Base-by-base conservation (phyloP, 2,797 vertebrate species). In the Clangula hyemalis region DNA sequence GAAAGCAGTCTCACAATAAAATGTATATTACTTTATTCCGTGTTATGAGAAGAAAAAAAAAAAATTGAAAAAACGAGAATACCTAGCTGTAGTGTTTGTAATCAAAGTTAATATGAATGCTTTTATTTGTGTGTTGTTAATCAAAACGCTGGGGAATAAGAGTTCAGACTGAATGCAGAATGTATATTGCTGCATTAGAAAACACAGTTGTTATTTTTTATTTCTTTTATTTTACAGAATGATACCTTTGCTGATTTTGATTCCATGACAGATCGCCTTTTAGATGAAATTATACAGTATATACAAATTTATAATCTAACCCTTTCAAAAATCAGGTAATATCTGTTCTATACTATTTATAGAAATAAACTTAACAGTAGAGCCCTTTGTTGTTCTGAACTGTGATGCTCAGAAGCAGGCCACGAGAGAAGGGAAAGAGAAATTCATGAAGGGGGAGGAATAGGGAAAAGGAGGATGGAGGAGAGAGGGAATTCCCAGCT, bases 231-330 rank as follows among this genome's bases (percentile, higher is more conserved):
- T 97, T 94, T 97, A 89, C 98, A 99, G 99, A 99, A 99, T 98
- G 99, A 99, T 97, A 99, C 99, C 61, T 99, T 99, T 98, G 99
- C 99, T 96, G 99, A 99, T 98, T 99, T 99, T 98, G 99, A 99
- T 97, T 99, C 99, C 77, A 99, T 99, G 99, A 99, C 99, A 12
- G 99, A 99, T 97, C 98, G 99, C 62, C 98, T 99, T 93, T 98
- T 99, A 97, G 99, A 99, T 98, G 99, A 99, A 98, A 99, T 99
- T 95, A 98, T 99, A 96, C 99, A 99, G 57, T 99, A 99, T 96
- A 99, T 99, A 97, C 99, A 99, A 96, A 98, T 99, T 97, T 99
- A 99, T 98, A 99, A 98, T 96, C 98, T 99, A 94, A 98, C 98
- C 32, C 98, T 99, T 97, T 99, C 99, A 96, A 99, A 99, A 98